Percentiles rank a stretch among this genome's conserved stretches.
Evolutionary conservation across 2,888 invertebrate species (phyloP).

Genomic region (Maniola hyperantus): DNA sequence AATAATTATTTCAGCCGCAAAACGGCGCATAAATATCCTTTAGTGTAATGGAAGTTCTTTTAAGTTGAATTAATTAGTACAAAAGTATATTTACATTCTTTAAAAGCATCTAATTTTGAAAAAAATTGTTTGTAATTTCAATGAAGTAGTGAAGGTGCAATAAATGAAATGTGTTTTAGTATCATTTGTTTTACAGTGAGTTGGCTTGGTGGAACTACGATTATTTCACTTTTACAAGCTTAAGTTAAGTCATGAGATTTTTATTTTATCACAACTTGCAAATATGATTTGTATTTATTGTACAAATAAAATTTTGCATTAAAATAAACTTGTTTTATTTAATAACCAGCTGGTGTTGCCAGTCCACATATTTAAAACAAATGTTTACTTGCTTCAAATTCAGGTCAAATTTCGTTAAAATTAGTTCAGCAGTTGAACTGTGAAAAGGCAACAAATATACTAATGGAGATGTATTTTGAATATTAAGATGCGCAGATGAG

Average conservation of each 20-base stretch:
- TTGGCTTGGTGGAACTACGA: constrained; percentile 26
- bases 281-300: constrained; percentile 82
- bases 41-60: constrained; percentile 42
- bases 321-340: constrained; percentile 54
- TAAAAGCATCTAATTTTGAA: constrained; percentile 43
- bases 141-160: constrained; percentile 61
- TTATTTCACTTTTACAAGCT: constrained; percentile 41
- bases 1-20: constrained; percentile 41
- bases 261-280: constrained; percentile 76
- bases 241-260: constrained; percentile 76
- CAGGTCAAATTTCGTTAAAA: too few relatives aligned
- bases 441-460: too few relatives aligned
- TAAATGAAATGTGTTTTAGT: constrained; percentile 44
- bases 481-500: too few relatives aligned
- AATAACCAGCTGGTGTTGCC: neutral
- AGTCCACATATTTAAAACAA: too few relatives aligned
- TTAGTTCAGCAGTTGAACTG: too few relatives aligned
- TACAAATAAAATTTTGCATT: constrained; percentile 81
- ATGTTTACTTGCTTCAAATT: too few relatives aligned
- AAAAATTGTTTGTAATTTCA: constrained; percentile 43
- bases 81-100: constrained; percentile 57
- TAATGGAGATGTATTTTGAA: neutral
- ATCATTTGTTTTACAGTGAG: constrained; percentile 32
- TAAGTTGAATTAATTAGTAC: constrained; percentile 74
- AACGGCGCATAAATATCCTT: constrained; percentile 28